Evolutionary conservation across 2,797 vertebrate species (phyloP).

Genomic region (Oceanodroma leucorhoa): DNA sequence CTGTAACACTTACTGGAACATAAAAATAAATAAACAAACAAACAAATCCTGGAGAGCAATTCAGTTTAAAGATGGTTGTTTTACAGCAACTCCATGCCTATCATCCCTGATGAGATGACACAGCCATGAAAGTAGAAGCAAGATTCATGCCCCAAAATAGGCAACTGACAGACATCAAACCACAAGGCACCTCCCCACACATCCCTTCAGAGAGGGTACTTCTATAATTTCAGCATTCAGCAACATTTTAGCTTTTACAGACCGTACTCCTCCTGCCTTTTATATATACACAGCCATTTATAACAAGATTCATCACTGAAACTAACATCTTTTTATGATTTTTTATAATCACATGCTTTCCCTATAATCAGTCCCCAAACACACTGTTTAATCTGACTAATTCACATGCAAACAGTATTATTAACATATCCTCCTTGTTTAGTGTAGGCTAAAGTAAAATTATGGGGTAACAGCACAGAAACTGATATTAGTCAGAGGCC

Average conservation of each 20-base stretch:
- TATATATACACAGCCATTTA: background rate
- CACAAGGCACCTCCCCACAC: background rate
- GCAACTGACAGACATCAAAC: background rate
- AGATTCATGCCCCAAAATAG: background rate
- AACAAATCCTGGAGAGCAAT: conserved; percentile 24
- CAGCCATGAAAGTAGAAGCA: background rate
- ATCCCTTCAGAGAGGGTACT: background rate
- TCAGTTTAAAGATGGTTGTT: background rate
- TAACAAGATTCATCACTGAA: background rate
- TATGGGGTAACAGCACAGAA: conserved; percentile 40
- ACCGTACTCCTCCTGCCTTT: background rate
- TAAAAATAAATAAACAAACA: conserved; percentile 10
- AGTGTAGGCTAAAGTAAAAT: conserved; percentile 21
- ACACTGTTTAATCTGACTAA: background rate
- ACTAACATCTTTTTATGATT: background rate
- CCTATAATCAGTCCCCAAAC: conserved; percentile 29
- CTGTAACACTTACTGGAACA: background rate
- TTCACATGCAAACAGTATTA: background rate
- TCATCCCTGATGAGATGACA: background rate
- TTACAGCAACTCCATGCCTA: background rate
- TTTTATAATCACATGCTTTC: background rate
- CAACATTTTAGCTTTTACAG: background rate
- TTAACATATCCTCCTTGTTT: conserved; percentile 12
- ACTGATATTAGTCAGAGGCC: conserved; percentile 30
- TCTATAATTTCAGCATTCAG: background rate